Conservation (phyloP, 1,140 invertebrate species). For the Drosophila serrata region DNA sequence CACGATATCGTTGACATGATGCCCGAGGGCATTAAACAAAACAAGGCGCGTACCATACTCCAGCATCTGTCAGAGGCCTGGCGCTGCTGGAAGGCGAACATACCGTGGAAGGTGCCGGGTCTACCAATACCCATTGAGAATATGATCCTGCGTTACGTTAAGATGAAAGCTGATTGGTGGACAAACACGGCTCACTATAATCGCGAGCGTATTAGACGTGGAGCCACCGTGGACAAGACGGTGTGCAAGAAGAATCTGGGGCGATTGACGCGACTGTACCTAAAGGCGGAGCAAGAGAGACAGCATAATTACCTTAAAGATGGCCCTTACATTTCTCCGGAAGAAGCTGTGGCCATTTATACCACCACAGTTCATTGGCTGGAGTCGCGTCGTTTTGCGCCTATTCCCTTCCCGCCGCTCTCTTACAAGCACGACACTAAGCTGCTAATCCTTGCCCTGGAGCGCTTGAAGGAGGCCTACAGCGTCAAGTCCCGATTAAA, state of each 20-base stretch:
- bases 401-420: slow-evolving; percentile 99
- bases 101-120: slow-evolving; percentile 99
- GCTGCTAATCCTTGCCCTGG: slow-evolving; percentile 97
- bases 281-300: slow-evolving; percentile 99
- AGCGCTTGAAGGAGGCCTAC: slow-evolving; percentile 99
- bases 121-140: slow-evolving; percentile 99
- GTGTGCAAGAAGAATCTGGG: slow-evolving; percentile 99
- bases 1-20: slow-evolving; percentile 99
- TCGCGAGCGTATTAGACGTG: slow-evolving; percentile 96
- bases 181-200: slow-evolving; percentile 99
- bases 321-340: slow-evolving; percentile 99
- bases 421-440: slow-evolving; percentile 99
- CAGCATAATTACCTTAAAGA: slow-evolving; percentile 99
- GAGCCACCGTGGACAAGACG: slow-evolving; percentile 99
- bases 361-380: slow-evolving; percentile 99
- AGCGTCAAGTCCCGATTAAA: slow-evolving; percentile 99
- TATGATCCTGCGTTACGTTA: slow-evolving; percentile 99
- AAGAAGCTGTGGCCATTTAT: slow-evolving; percentile 99
- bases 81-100: slow-evolving; percentile 99
- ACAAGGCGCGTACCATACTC: slow-evolving; percentile 99
- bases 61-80: slow-evolving; percentile 99
- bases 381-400: slow-evolving; percentile 98
- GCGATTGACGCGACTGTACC: slow-evolving; percentile 96
- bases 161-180: slow-evolving; percentile 99
- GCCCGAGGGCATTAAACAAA: slow-evolving; percentile 99